phyloP scores from a whole-genome alignment of 2,888 invertebrate genomes.

The Parelbella ahira region DNA sequence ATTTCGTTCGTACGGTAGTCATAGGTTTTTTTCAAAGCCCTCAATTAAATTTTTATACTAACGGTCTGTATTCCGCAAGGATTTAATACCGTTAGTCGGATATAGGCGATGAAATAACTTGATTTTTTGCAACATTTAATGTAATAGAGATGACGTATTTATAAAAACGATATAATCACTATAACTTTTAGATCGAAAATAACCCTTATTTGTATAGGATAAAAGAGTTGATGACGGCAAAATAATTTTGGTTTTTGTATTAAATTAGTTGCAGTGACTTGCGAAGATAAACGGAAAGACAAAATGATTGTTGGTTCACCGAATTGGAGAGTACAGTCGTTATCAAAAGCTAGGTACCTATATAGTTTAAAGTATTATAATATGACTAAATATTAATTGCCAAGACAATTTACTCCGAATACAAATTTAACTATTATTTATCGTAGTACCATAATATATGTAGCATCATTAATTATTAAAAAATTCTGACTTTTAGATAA shows the following conservation, averaged over 20 bases:
- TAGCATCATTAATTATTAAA: no score
- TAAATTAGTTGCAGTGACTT: slow-evolving; percentile 43
- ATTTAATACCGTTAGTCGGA: slow-evolving; percentile 14
- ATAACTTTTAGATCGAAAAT: slow-evolving; percentile 4
- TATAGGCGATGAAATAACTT: slow-evolving; percentile 5
- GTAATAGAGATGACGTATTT: no score
- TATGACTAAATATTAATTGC: no score
- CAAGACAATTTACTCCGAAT: no score
- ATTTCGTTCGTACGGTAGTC: no score
- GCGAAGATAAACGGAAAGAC: slow-evolving; percentile 30
- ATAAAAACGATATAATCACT: no score
- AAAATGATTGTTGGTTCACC: slow-evolving; percentile 24
- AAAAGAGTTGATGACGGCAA: slow-evolving; percentile 6
- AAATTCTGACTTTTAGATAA: no score
- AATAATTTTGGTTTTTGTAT: slow-evolving; percentile 28
- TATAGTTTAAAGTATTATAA: no score
- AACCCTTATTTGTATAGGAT: slow-evolving; percentile 3
- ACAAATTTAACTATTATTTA: no score
- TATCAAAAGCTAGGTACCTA: no score
- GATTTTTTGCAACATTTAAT: slow-evolving; percentile 15
- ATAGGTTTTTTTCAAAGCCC: background rate
- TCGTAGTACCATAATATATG: no score
- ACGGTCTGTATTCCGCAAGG: slow-evolving; percentile 11
- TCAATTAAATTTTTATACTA: slow-evolving; percentile 8
- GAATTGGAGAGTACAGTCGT: slow-evolving; percentile 19